Evolutionary conservation across 2,888 invertebrate species (phyloP), one percentile per base, ranked within the genome.

Genomic region (Suillia variegata): DNA sequence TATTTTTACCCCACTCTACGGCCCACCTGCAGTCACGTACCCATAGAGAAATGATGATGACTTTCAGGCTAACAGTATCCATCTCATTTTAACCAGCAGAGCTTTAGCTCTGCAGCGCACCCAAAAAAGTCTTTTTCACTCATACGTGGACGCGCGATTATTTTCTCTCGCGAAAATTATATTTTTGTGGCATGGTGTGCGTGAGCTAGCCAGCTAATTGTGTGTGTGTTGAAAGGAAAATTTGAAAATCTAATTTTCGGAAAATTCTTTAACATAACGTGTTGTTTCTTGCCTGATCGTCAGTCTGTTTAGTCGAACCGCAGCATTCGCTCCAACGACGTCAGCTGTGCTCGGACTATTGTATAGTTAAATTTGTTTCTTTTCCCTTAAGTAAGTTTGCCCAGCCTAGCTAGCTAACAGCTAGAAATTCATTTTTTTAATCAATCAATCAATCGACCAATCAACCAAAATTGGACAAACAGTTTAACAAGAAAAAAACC

Each of bases 301-400:
- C 79, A 82, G 81, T 82, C 80, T 80, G 79, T 80, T 81, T 80
- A 82, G 82, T 82, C 81, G 80, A 82, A 82, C 80, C 81, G 81
- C 82, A 82, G 82, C 82, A 82, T 81, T 80, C 81, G 80, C 80
- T 80, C 79, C 82, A 80, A 80, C 81, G 75, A 82, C 82, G 81
- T 80, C 81, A 82, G 82, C 82, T 82, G n/a, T n/a, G 82, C 80
- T 80, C 81, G 81, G 81, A 81, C 78, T 78, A 76, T 76, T 79
- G 77, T 79, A 79, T 80, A 78, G 74, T 79, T 78, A 73, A 78
- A 79, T 76, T 80, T 80, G 79, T 78, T 80, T 80, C 77, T 80
- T 81, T 82, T 80, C 80, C 80, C 81, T 77, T 80, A 81, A 82
- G 82, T 82, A 82, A 82, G 82, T 82, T 77, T 71, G 69, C 66